phyloP scores from a whole-genome alignment of 1,140 invertebrate species.

The Pectinophora gossypiella region DNA sequence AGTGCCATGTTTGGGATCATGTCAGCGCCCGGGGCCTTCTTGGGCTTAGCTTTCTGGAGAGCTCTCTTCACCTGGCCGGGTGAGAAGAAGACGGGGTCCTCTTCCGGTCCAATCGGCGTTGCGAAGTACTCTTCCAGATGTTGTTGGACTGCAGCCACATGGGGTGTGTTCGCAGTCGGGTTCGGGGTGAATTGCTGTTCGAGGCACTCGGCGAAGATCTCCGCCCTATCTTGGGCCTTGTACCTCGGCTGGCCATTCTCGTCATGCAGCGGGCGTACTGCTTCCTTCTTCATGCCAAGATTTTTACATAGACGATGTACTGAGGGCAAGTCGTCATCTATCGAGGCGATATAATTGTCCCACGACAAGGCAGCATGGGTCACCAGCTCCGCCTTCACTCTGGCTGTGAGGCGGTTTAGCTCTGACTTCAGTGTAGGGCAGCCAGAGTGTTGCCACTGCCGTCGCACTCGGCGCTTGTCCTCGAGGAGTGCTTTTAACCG shows the following conservation, averaged over 20 bases:
- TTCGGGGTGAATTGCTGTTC: constrained; percentile 23
- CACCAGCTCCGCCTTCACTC: background rate
- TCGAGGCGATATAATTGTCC: background rate
- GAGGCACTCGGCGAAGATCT: constrained; percentile 22
- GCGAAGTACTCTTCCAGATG: no score
- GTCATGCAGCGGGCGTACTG: constrained; percentile 10
- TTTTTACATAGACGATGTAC: constrained; percentile 12
- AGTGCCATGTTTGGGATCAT: constrained; percentile 14
- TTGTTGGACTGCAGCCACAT: no score
- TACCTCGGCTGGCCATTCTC: constrained; percentile 12
- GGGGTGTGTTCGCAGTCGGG: no score
- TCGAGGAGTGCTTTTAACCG: background rate
- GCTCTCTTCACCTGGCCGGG: constrained; percentile 7
- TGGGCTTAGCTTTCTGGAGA: background rate
- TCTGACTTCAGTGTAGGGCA: constrained; percentile 10
- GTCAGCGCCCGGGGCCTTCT: constrained; percentile 23
- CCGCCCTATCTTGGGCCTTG: constrained; percentile 16
- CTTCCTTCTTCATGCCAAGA: background rate
- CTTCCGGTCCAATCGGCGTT: constrained; percentile 6
- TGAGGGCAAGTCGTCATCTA: constrained; percentile 2
- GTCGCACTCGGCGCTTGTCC: constrained; percentile 5
- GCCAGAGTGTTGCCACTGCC: constrained; percentile 2
- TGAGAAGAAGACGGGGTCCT: constrained; percentile 13
- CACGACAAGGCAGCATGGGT: background rate
- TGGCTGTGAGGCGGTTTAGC: constrained; percentile 3